Base-by-base conservation (phyloP, 2,113 vertebrate species). In the Trematocara marginatum region DNA sequence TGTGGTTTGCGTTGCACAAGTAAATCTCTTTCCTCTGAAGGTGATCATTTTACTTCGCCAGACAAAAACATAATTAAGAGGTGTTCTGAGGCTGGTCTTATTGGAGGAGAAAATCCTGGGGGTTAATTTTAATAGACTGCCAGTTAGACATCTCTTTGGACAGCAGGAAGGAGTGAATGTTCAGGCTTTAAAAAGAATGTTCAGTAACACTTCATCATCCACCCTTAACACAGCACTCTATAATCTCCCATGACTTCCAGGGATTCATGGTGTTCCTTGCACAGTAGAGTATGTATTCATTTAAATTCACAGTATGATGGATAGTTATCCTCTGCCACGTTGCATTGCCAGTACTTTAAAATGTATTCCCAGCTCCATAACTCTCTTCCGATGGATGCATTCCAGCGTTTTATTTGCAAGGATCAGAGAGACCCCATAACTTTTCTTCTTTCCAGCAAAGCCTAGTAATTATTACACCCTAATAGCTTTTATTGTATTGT, bases 401-500 rank as follows among this genome's bases (percentile, higher is more conserved):
- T 89, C 92, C 89, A 92, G 61, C 52, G 8, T 89, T 91, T 90
- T 92, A 88, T 94, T 92, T 92, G 85, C 83, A 13, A 20, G 83
- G 90, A 90, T 91, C 87, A 88, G 49, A 85, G 81, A 42, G 74
- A 89, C n/a, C 79, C 78, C 88, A 86, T 93, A 91, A 90, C 84
- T 83, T 88, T 84, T 86, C 86, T 88, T 69, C 76, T 47, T 85
- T 80, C 81, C 78, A 52, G 82, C 56, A 74, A 85, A 88, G 85
- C 88, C 81, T 29, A 29, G 82, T 90, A 87, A 95, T 94, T 90
- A 93, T 90, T 86, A 85, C 87, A 85, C 85, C 80, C 81, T 93
- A 92, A 91, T 89, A 80, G 88, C 86, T 92, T 94, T 91, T 87
- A 92, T 92, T 84, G 86, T 91, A 89, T 94, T 85, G 85, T 87